These are phyloP conservation scores for Phymastichus coffea DNA, from an alignment of 1,140 invertebrate genomes.

Conservation along the genomic window DNA sequence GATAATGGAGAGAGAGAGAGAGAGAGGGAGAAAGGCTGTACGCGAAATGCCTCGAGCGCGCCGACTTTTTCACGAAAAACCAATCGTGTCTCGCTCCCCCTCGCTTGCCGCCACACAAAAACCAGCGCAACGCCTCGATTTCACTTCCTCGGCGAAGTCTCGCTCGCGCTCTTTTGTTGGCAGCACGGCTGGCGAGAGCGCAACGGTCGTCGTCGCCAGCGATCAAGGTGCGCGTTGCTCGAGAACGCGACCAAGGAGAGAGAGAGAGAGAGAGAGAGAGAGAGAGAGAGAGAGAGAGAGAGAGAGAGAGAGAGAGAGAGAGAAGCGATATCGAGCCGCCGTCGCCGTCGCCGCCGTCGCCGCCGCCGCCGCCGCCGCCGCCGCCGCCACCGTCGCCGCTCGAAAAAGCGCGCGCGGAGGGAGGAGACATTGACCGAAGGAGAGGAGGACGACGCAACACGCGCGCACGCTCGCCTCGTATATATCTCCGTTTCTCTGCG, in stretches of 20 bases:
- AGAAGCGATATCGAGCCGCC: slow-evolving; percentile 11
- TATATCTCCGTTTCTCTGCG: no score
- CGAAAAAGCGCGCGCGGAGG: no score
- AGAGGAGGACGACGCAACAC: no score
- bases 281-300: not conserved
- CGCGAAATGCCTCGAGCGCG: not conserved
- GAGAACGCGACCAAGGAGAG: not conserved
- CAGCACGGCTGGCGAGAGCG: slow-evolving; percentile 4
- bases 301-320: not conserved
- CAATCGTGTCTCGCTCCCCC: not conserved
- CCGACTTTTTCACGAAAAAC: not conserved
- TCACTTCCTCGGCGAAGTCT: slow-evolving; percentile 11
- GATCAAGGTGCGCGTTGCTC: no score
- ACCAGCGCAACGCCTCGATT: not conserved
- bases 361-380: no score
- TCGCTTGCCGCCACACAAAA: not conserved
- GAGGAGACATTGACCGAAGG: no score
- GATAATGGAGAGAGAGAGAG: slow-evolving; percentile 6
- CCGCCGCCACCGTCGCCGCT: no score
- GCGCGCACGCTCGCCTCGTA: no score
- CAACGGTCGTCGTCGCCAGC: slow-evolving; percentile 16
- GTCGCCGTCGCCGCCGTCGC: no score
- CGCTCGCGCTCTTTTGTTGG: no score
- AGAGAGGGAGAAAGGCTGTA: not conserved
- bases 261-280: not conserved